Evolutionary conservation across 1,140 invertebrate genomes (phyloP), one percentile per base, ranked within the genome.

Genomic region (Drosophila nigrodunni): DNA sequence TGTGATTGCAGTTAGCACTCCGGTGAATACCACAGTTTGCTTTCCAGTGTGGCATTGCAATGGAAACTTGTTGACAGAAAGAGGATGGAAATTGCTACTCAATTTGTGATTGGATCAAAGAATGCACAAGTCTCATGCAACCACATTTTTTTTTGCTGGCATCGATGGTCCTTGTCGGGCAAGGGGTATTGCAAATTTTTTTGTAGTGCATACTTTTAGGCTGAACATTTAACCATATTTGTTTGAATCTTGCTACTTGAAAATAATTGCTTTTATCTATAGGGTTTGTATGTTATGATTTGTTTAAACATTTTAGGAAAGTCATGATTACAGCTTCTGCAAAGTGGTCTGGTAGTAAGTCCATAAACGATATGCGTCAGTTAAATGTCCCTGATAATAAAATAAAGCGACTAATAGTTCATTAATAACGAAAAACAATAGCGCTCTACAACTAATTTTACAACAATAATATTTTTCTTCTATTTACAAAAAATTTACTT

Each of bases 401-500:
- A 30, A 30, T 34, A 46, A 57, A 39, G 58, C 9, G 7, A 60
- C 39, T 50, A 30, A 50, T 50, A 41, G 35, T 46, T 9, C 37
- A 49, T 35, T 54, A 35, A 55, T 11, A 55, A 21, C 15, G 21
- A 35, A 43, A 44, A 18, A 21, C 35, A 10, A 61, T 30, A 66
- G 59, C 37, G 37, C 50, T 66, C 55, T 43, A 15, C 6, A 69
- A 88, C 83, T 89, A 89, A 91, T 87, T 78, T 87, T 49, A 72
- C 41, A 74, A 78, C 46, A 69, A 65, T 44, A 72, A 68, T 77
- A 72, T 89, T 91, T 82, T 74, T 89, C 86, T 89, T 87, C 83
- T 87, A 82, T 78, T 86, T 87, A 72, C 78, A 86, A 66, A 71
- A 86, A 66, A 71, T 73, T 80, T 83, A 72, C 76, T 90, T 89